Percentiles rank a stretch among this genome's conserved stretches.
Conservation (phyloP, 2,888 invertebrate species). For the Chalcosyrphus nemorum region DNA sequence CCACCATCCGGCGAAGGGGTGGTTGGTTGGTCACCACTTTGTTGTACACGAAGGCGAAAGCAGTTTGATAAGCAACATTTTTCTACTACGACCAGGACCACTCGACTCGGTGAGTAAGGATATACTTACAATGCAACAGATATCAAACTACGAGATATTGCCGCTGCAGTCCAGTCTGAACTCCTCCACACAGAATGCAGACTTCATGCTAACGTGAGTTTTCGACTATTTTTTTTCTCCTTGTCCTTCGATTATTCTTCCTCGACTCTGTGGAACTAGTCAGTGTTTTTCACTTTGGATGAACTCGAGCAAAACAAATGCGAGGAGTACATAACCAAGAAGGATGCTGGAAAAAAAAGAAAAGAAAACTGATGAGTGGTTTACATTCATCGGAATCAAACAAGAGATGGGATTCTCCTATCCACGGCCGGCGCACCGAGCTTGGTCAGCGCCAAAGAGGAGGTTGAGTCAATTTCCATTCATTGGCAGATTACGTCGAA, state of each 20-base stretch:
- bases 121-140: constrained; percentile 61
- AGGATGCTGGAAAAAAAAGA: not conserved
- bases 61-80: constrained; percentile 68
- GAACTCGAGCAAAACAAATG: constrained; percentile 35
- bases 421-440: constrained; percentile 14
- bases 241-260: constrained; percentile 21
- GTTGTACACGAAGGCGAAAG: constrained; percentile 41
- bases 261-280: not conserved
- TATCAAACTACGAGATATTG: constrained; percentile 28
- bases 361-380: not conserved
- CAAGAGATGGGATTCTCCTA: constrained; percentile 36
- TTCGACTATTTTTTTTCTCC: not conserved
- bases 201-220: constrained; percentile 35
- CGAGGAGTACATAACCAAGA: too few relatives aligned
- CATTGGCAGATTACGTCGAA: constrained; percentile 38
- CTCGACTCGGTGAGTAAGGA: constrained; percentile 13
- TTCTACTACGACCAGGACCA: constrained; percentile 27
- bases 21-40: constrained; percentile 29
- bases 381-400: constrained; percentile 23
- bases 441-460: constrained; percentile 34
- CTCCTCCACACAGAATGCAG: too few relatives aligned
- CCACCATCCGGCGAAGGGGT: not conserved
- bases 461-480: constrained; percentile 44
- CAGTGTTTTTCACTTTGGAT: constrained; percentile 13
- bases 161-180: too few relatives aligned